These are phyloP conservation scores for Eustalomyia histrio DNA, from an alignment of 2,888 invertebrate genomes.

Conservation along the genomic window DNA sequence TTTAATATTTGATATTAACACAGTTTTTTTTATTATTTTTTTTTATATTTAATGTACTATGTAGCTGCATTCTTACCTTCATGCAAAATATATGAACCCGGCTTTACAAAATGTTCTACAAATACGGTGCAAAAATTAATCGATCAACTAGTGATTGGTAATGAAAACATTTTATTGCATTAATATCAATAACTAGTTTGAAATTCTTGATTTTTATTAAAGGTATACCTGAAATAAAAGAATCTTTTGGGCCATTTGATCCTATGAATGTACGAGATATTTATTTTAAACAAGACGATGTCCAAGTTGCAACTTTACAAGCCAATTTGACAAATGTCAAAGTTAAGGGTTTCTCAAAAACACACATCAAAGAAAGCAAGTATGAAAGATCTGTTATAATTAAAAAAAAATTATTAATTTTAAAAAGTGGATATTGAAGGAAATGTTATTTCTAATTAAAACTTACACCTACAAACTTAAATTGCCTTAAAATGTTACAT, in stretches of 20 bases:
- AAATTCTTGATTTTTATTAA: background rate
- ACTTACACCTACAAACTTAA: too few species aligned
- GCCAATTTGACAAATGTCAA: too few species aligned
- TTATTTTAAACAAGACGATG: slow-evolving; percentile 85
- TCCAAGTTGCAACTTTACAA: slow-evolving; percentile 85
- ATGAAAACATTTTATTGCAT: background rate
- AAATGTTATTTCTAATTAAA: too few species aligned
- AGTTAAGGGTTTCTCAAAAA: too few species aligned
- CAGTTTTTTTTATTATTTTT: background rate
- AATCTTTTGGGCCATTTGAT: slow-evolving; percentile 78
- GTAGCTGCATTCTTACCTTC: slow-evolving; percentile 84
- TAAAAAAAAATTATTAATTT: too few species aligned
- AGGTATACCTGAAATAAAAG: background rate
- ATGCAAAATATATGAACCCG: slow-evolving; percentile 83
- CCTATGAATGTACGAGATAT: slow-evolving; percentile 84
- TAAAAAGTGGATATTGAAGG: too few species aligned
- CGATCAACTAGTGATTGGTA: slow-evolving; percentile 81
- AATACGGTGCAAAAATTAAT: slow-evolving; percentile 81
- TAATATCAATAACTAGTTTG: background rate
- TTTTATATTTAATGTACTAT: slow-evolving; percentile 70
- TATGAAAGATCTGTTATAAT: too few species aligned
- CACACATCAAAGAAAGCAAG: too few species aligned
- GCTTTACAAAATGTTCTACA: slow-evolving; percentile 84
- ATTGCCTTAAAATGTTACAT: too few species aligned
- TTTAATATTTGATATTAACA: background rate